Base-by-base conservation (phyloP, 2,113 vertebrate species). In the Ageneiosus marmoratus region DNA sequence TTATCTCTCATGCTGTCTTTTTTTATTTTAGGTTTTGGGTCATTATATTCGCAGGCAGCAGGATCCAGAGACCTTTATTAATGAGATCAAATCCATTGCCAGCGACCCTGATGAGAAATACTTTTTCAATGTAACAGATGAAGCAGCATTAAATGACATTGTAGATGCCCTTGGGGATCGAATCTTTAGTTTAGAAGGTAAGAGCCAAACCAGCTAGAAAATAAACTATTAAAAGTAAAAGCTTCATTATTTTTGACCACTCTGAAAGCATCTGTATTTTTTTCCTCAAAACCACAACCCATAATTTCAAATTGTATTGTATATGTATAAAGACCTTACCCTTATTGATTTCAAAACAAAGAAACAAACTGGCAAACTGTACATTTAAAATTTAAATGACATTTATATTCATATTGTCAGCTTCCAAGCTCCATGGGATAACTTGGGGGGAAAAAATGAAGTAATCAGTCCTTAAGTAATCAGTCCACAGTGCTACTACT, bases 61-160 rank as follows among this genome's bases (percentile, higher is more conserved):
- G 90, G 96, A 99, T 69, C 97, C 97, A 0, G 93, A 95, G 82
- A 95, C 96, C 10, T 99, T 99, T 88, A 96, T 99, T 72, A 94
- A 78, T 0, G 98, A 99, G 91, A 99, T 99, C 79, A 96, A 97
- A 81, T 94, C 81, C 72, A 99, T 99, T 0, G 97, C 98, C 92
- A 99, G 96, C 0, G 95, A 98, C 83, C 98, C 97, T 0, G 96
- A 97, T 0, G 97, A 99, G 80, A 96, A 96, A 32, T 98, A 92
- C 79, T 99, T 99, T 89, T 99, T 99, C 91, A 99, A 99, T 0
- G 98, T 99, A 83, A 97, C 94, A 0, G 97, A 99, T 0, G 98
- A 99, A 90, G 96, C 97, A 0, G 97, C 97, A 0, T 94, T 99
- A 29, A 98, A 95, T 0, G 98, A 99, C 91, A 99, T 99, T 0